phyloP scores from a whole-genome alignment of 64 coral and sea anemone genomes.

The Actinia tenebrosa region DNA sequence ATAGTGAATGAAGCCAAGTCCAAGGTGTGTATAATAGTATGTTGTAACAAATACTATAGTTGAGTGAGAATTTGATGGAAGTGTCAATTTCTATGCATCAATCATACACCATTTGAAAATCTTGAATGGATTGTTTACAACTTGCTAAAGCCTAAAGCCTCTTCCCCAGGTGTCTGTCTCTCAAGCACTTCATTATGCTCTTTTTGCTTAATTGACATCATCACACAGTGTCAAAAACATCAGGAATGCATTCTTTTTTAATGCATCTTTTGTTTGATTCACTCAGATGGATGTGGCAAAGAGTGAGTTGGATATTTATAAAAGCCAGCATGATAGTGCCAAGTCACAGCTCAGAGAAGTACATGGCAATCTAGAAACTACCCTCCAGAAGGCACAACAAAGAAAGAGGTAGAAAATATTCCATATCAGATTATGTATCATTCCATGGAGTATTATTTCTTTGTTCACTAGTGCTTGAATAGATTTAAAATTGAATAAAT shows the following conservation, averaged over 20 bases:
- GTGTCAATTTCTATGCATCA: too few relatives aligned
- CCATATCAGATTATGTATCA: background rate
- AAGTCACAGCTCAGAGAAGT: constrained; percentile 59
- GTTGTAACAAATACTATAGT: too few relatives aligned
- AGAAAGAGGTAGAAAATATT: constrained; percentile 14
- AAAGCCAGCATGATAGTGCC: constrained; percentile 73
- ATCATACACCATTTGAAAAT: too few relatives aligned
- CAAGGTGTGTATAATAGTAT: constrained; percentile 28
- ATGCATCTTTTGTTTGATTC: background rate
- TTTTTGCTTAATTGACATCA: background rate
- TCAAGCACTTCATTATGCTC: too few relatives aligned
- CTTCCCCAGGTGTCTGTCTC: too few relatives aligned
- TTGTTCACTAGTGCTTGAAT: too few relatives aligned
- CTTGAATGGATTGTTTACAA: too few relatives aligned
- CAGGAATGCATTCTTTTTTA: background rate
- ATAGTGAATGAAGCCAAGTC: constrained; percentile 95
- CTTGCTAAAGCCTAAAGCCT: too few relatives aligned
- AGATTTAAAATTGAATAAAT: too few relatives aligned
- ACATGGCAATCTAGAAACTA: constrained; percentile 74
- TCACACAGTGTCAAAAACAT: background rate
- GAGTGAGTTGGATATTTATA: constrained; percentile 93
- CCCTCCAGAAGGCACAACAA: constrained; percentile 62
- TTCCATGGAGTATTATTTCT: background rate
- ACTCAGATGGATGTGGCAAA: constrained; percentile 92
- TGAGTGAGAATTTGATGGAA: too few relatives aligned